A percentile compares a stretch with the other conserved stretches of the same genome.
These are phyloP conservation scores for Motacilla alba DNA, from an alignment of 2,113 vertebrate species.

Conservation along the genomic window DNA sequence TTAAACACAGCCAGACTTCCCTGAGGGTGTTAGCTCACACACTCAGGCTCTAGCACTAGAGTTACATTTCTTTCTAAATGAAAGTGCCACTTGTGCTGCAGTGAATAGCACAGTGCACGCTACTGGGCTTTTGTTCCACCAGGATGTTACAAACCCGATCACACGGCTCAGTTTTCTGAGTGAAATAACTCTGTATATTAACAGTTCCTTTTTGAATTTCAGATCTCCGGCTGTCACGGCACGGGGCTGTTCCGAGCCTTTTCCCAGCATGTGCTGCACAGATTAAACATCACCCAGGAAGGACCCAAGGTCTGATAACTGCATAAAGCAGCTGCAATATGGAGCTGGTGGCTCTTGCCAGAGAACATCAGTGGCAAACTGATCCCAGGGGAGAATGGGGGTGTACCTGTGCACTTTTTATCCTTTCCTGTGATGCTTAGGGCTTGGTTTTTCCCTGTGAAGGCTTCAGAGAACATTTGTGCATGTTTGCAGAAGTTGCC, in stretches of 20 bases:
- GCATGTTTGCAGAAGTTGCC: not conserved
- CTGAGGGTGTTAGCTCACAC: not conserved
- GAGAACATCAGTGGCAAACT: not conserved
- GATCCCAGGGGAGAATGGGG: not conserved
- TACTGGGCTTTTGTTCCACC: not conserved
- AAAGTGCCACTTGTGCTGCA: not conserved
- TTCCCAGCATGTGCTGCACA: conserved; percentile 91
- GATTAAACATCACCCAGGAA: conserved; percentile 83
- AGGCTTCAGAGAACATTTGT: not conserved
- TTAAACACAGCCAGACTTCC: not conserved
- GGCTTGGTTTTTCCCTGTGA: not conserved
- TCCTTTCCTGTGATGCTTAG: not conserved
- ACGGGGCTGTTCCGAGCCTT: conserved; percentile 92
- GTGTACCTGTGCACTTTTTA: not conserved
- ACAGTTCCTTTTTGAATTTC: conserved; percentile 33
- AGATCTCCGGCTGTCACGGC: conserved; percentile 90
- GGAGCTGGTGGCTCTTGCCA: not conserved
- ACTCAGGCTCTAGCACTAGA: not conserved
- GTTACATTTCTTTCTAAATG: not conserved
- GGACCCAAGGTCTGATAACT: conserved; percentile 80
- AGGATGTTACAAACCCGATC: not conserved
- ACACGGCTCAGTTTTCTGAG: not conserved
- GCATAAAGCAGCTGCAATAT: not conserved
- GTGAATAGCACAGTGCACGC: not conserved
- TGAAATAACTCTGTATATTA: not conserved